Evolutionary conservation across 2,113 vertebrate species (phyloP), one percentile per base, ranked within the genome.

Genomic region (Sakesphorus luctuosus): DNA sequence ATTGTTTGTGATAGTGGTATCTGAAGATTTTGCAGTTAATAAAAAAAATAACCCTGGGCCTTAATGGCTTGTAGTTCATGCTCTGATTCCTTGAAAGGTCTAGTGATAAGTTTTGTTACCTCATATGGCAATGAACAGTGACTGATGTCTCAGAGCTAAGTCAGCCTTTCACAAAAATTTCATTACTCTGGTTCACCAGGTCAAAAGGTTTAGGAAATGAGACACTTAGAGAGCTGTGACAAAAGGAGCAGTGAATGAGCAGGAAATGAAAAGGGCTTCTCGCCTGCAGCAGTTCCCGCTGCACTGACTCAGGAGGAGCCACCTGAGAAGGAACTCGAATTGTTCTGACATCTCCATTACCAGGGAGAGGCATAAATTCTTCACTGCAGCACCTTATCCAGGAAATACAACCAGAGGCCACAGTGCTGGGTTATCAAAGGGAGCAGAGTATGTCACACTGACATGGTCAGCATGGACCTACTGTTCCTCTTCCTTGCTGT

Each of bases 91-190:
- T 73, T 58, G 31, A 68, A 87, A 94, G 29, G 9, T 76, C n/a
- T 58, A 66, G 40, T 68, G 75, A 61, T 86, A 90, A 76, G 33
- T 67, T 93, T 77, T 92, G 72, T 47, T 84, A 2, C 53, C 44
- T 91, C 69, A 53, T 28, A 76, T 2, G 1, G 33, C 53, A 52
- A 63, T 44, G 71, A 75, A 46, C 25, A 52, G 46, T 40, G 36
- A 68, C 36, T n/a, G 40, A 28, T 72, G 49, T 68, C 88, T 69
- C 66, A 82, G 69, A 79, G 28, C 33, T 18, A 59, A 92, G 84
- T 86, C 46, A 89, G 47, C 49, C 29, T 93, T 95, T 68, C 69
- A 82, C 63, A 79, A 87, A 92, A 82, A 87, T 75, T 72, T 89
- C 36, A 82, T 91, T 92, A 93, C 23, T 87, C 28, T 69, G 23